These are phyloP conservation scores for Pammene aurita DNA, from an alignment of 2,888 invertebrate genomes.

Conservation along the genomic window DNA sequence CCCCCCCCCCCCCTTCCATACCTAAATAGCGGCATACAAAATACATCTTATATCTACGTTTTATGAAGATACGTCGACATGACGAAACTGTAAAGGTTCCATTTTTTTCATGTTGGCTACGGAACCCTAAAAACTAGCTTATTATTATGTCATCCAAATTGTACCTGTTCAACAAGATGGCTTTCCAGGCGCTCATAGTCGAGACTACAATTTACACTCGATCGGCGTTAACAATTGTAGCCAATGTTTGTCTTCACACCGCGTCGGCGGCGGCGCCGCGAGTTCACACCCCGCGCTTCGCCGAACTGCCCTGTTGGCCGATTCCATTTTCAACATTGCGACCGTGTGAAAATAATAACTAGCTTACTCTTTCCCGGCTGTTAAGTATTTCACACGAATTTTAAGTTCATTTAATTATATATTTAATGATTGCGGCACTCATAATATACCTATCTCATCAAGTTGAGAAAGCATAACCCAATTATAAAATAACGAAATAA, in stretches of 20 bases:
- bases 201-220: conserved; percentile 4
- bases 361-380: background rate
- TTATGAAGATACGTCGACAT: no score
- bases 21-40: no score
- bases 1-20: no score
- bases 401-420: background rate
- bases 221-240: conserved; percentile 17
- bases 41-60: no score
- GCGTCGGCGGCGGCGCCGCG: conserved; percentile 48
- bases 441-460: background rate
- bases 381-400: conserved; percentile 21
- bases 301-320: conserved; percentile 47
- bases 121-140: no score
- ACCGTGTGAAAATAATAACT: conserved; percentile 38
- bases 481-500: no score
- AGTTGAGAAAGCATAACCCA: no score
- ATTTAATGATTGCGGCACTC: background rate
- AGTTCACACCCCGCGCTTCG: conserved; percentile 62
- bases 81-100: no score
- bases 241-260: conserved; percentile 67
- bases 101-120: no score
- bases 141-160: background rate
- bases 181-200: background rate
- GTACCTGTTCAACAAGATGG: background rate
- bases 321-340: conserved; percentile 36